These are phyloP conservation scores for Resseliella maxima DNA, from an alignment of 2,888 invertebrate species.

Conservation along the genomic window DNA sequence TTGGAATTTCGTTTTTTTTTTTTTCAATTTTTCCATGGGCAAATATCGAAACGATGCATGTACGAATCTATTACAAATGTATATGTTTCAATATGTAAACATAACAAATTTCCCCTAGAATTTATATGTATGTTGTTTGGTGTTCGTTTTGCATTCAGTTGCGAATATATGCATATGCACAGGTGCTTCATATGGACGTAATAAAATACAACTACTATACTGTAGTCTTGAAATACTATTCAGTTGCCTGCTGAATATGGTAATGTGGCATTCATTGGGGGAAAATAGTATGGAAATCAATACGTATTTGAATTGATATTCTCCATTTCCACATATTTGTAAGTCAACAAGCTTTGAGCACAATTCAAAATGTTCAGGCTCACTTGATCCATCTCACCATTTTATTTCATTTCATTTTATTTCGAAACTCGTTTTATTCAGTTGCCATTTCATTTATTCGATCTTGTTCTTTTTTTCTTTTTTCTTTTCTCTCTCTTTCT, in stretches of 20 bases:
- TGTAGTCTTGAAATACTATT: neutral
- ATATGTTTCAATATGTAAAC: neutral
- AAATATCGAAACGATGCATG: neutral
- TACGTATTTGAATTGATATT: neutral
- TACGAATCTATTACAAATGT: neutral
- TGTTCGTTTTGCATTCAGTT: neutral
- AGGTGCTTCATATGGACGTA: neutral
- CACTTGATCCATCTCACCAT: too few relatives aligned
- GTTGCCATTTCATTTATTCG: too few relatives aligned
- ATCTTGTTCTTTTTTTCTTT: too few relatives aligned
- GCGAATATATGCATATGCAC: neutral
- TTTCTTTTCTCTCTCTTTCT: too few relatives aligned
- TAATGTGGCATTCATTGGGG: neutral
- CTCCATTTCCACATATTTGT: conserved; percentile 8
- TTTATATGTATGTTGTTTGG: neutral
- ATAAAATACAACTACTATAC: neutral
- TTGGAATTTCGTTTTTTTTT: too few relatives aligned
- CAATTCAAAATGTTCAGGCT: neutral
- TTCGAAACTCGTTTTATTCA: too few relatives aligned
- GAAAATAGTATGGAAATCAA: conserved; percentile 2
- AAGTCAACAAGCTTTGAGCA: neutral
- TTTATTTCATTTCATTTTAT: too few relatives aligned
- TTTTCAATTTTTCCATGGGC: too few relatives aligned
- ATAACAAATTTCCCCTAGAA: neutral
- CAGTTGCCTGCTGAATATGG: neutral